Evolutionary conservation across 2,797 vertebrate genomes (phyloP).

Genomic region (Myotis myotis): DNA sequence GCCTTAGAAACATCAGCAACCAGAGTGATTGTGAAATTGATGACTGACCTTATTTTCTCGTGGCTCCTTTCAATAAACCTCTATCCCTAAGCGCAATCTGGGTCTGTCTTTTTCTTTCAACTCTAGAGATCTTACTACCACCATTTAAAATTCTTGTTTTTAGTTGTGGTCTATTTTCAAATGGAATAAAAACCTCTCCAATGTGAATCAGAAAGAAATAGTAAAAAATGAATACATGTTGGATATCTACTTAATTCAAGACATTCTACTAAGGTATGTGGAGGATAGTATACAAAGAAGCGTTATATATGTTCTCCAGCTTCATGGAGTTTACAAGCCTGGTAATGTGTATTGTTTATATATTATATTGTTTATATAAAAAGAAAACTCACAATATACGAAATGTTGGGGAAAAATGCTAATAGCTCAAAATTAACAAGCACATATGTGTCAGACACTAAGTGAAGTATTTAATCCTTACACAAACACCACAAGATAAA

Average conservation of each 20-base stretch:
- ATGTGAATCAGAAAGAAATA: not conserved
- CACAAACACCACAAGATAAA: not conserved
- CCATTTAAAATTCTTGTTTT: not conserved
- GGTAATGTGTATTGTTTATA: not conserved
- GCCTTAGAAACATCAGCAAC: not conserved
- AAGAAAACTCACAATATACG: not conserved
- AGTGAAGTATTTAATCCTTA: conserved; percentile 24
- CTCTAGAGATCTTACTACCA: conserved; percentile 19
- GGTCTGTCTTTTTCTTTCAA: not conserved
- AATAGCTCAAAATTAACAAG: conserved; percentile 28
- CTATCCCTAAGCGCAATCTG: not conserved
- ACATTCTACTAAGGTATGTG: not conserved
- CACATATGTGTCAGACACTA: not conserved
- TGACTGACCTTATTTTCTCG: not conserved
- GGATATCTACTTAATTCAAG: conserved; percentile 11
- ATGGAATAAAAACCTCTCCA: not conserved
- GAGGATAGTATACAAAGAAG: not conserved
- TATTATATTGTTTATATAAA: not conserved
- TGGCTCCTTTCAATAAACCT: not conserved
- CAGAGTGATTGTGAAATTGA: not conserved
- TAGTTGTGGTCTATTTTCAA: not conserved
- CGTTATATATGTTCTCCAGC: not conserved
- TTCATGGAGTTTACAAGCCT: not conserved
- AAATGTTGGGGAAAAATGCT: not conserved
- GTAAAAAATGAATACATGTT: conserved; percentile 4